phyloP scores from a whole-genome alignment of 2,113 vertebrate species.

The Potamarius usumacintae region DNA sequence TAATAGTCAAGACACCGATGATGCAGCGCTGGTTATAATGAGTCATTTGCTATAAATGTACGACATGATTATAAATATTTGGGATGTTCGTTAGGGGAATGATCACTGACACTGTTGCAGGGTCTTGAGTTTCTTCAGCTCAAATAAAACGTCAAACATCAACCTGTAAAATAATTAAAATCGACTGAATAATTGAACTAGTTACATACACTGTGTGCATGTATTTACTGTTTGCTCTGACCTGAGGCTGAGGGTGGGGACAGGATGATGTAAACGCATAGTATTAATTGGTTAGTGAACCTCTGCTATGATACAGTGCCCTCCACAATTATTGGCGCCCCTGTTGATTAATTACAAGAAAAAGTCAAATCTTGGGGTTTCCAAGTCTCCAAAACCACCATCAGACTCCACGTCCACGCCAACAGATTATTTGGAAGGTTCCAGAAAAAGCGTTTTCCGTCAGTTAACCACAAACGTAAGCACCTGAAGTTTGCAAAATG shows the following conservation, averaged over 20 bases:
- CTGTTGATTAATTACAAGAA: too few relatives aligned
- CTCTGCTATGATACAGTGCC: too few relatives aligned
- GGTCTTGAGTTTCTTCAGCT: neutral
- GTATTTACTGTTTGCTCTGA: neutral
- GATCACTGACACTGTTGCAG: neutral
- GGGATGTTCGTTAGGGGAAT: neutral
- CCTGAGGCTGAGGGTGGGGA: neutral
- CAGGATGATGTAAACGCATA: neutral
- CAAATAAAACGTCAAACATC: neutral
- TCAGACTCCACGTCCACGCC: too few relatives aligned
- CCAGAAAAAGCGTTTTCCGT: too few relatives aligned
- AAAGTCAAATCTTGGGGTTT: too few relatives aligned
- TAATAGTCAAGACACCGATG: neutral
- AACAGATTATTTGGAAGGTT: too few relatives aligned
- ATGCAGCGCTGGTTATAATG: neutral
- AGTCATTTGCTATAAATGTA: neutral
- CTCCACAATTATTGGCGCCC: too few relatives aligned
- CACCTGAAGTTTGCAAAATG: too few relatives aligned
- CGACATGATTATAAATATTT: slow-evolving; percentile 18
- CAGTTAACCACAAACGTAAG: too few relatives aligned
- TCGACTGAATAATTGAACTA: neutral
- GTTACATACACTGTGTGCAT: neutral
- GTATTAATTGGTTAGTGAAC: neutral
- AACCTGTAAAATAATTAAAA: neutral
- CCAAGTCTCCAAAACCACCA: too few relatives aligned